These are phyloP conservation scores for Anastatus disparis DNA, from an alignment of 1,140 invertebrate genomes.

Conservation along the genomic window DNA sequence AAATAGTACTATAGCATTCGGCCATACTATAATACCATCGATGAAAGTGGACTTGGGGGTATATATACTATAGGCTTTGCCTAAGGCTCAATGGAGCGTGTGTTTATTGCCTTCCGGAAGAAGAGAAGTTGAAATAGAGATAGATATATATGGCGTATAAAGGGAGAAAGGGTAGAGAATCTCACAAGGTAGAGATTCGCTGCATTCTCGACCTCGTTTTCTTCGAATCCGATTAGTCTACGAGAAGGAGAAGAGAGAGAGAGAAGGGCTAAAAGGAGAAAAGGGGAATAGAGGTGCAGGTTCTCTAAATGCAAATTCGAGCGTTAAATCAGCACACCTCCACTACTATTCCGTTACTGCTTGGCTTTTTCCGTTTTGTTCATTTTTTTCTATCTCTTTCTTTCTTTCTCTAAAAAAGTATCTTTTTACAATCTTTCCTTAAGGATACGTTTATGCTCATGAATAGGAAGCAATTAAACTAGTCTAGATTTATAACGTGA, in stretches of 20 bases:
- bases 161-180: too few relatives aligned
- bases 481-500: too few relatives aligned
- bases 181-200: neutral
- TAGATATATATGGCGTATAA: too few relatives aligned
- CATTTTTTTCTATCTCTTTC: neutral
- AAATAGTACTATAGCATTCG: neutral
- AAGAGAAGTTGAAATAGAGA: conserved; percentile 37
- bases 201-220: conserved; percentile 45
- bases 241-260: conserved; percentile 34
- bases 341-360: conserved; percentile 10
- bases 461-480: neutral
- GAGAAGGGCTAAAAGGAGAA: neutral
- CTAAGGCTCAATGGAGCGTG: conserved; percentile 47
- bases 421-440: neutral
- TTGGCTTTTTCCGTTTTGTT: conserved; percentile 25
- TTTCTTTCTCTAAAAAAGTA: too few relatives aligned
- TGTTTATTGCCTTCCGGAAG: conserved; percentile 50
- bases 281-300: conserved; percentile 39
- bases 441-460: neutral
- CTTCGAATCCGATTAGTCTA: conserved; percentile 57
- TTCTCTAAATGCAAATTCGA: conserved; percentile 62
- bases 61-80: too few relatives aligned
- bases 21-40: neutral
- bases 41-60: neutral
- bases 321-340: conserved; percentile 52